These are phyloP conservation scores for Platycercus adscitus DNA, from an alignment of 2,113 vertebrate genomes.

Conservation along the genomic window DNA sequence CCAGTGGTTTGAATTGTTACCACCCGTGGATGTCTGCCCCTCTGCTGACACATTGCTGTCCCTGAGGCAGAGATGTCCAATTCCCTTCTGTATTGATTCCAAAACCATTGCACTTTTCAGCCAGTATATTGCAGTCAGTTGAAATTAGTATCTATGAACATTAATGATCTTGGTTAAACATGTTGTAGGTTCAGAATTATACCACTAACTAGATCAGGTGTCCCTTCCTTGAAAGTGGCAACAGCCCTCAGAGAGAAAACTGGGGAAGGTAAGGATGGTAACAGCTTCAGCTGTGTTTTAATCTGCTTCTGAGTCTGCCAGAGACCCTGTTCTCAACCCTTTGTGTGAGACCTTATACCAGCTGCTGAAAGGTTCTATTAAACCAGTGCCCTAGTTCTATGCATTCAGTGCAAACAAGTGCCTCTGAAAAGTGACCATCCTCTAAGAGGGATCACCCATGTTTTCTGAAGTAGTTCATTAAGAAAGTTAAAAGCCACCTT, in stretches of 20 bases:
- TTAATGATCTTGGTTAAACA: background rate
- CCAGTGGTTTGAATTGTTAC: background rate
- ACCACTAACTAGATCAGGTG: background rate
- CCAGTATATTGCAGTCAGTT: constrained; percentile 14
- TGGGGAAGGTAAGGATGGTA: background rate
- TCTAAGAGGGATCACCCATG: background rate
- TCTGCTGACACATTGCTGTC: background rate
- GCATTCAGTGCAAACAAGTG: background rate
- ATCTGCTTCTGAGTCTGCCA: background rate
- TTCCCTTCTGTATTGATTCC: background rate
- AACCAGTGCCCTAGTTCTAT: background rate
- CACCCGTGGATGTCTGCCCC: background rate
- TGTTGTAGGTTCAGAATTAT: background rate
- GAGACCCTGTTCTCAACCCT: background rate
- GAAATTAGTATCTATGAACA: background rate
- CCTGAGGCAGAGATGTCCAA: background rate
- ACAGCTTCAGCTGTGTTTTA: background rate
- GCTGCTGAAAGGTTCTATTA: background rate
- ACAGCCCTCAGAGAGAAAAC: background rate
- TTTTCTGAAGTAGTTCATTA: constrained; percentile 3
- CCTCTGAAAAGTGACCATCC: background rate
- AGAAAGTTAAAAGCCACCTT: background rate
- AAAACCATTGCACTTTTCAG: background rate
- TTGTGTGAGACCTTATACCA: background rate
- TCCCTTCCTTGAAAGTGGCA: background rate